Evolutionary conservation across 2,888 invertebrate genomes (phyloP), one percentile per base, ranked within the genome.

Genomic region (Spialia ferax): DNA sequence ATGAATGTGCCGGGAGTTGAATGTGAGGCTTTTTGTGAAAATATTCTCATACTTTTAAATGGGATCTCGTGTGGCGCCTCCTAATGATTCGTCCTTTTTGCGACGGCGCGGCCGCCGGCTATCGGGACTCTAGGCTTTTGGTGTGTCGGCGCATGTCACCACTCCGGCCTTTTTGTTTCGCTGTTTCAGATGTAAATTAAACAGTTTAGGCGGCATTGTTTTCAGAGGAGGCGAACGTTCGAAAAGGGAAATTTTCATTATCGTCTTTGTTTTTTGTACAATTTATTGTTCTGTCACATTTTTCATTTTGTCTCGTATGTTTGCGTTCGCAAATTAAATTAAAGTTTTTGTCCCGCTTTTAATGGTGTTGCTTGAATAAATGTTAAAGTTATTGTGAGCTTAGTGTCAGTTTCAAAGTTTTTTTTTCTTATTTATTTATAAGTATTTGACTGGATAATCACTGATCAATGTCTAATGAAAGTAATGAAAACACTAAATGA

Each of bases 31-130:
- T 93, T 93, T 93, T 93, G 91, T 92, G 90, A 83, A 93, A 92
- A 93, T 93, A 93, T 93, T 93, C 92, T 91, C 92, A 92, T 93
- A 93, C 92, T 93, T 91, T 93, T 92, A 93, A 92, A 93, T 91
- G 91, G 91, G 89, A 82, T 32, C 32, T 92, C 93, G 92, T 93
- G 93, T 93, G 93, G 93, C 93, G 93, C 93, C 93, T 91, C 89
- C 91, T 93, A 93, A 93, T 92, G 92, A 90, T 87, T 91, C 84
- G 83, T 92, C 85, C 88, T 93, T 93, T 93, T 93, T 93, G 92
- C 87, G 85, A 79, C 89, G 91, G 77, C 77, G 88, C 85, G 82
- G 84, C 79, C 78, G 79, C 77, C 78, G 81, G 81, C 79, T 82
- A 78, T 82, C 80, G 77, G 80, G 78, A 81, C 84, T 88, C 89